Base-by-base conservation (phyloP, 2,888 invertebrate genomes). In the Caenorhabditis wallacei region DNA sequence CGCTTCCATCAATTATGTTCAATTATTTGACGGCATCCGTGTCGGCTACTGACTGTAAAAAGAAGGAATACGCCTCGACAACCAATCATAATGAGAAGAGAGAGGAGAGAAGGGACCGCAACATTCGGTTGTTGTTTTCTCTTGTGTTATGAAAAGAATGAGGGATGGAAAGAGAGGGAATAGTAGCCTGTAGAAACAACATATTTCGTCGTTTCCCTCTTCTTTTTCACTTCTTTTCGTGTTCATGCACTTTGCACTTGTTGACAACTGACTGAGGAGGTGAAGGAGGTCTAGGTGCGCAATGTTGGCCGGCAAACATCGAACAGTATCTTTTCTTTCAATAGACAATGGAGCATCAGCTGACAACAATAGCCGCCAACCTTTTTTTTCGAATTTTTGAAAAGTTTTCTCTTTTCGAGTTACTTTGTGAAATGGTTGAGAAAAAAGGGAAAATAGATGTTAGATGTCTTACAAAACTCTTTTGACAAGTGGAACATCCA, bases 241-340 rank as follows among this genome's bases (percentile, higher is more conserved):
- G 78, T 78, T 78, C 78, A 78, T 78, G 78, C 78, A 78, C 78
- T 78, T 78, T 78, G 78, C 78, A 78, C 78, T 78, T 78, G 78
- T 78, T 63, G 78, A 78, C 78, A 78, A 69, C 76, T 46, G 40
- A 69, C 76, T 46, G 40, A 13, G 40, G 40, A 40, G 16, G 11
- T 2, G 57, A 24, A 26, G 24, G 48, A 53, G 53, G 40, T n/a
- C 20, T 5, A 30, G 30, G 30, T 40, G 63, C 64, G 64, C 76
- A 46, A 59, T 53, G 53, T 26, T 26, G 54, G 64, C 74, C 74
- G 56, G 74, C 66, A 57, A 75, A 72, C 72, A 72, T 22, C 48
- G 51, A 43, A 69, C 76, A 76, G 78, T 69, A 78, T 78, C 69
- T 78, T 69, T 61, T 69, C 53, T 51, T 69, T 57, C 64, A 66